Conservation (phyloP, 2,113 vertebrate species). For the Cebus imitator region DNA sequence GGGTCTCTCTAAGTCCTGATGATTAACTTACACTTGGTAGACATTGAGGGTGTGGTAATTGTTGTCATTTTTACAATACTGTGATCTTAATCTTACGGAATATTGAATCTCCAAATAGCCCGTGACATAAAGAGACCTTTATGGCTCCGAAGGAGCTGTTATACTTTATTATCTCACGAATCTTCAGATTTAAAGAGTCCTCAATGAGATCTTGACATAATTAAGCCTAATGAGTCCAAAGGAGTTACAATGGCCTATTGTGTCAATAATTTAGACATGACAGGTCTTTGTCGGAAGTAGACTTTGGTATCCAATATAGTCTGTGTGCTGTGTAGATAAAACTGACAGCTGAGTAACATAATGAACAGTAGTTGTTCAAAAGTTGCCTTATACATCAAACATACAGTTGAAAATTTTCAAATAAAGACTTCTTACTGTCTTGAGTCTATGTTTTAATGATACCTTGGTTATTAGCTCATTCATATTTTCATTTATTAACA, state of each 20-base stretch:
- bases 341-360: neutral
- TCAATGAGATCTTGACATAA: constrained; percentile 80
- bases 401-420: neutral
- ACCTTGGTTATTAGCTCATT: neutral
- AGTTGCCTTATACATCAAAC: neutral
- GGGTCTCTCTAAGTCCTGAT: constrained; percentile 33
- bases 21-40: constrained; percentile 38
- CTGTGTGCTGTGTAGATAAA: neutral
- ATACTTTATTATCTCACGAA: constrained; percentile 83
- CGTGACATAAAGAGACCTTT: constrained; percentile 82
- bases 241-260: constrained; percentile 78
- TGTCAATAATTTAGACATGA: constrained; percentile 83
- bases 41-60: constrained; percentile 69
- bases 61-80: constrained; percentile 75
- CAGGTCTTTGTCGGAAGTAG: constrained; percentile 64
- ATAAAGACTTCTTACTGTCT: neutral
- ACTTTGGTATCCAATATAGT: constrained; percentile 53
- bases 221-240: constrained; percentile 82
- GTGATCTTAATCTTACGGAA: constrained; percentile 75
- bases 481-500: neutral
- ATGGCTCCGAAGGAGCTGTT: constrained; percentile 80
- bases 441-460: neutral
- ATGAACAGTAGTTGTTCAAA: neutral
- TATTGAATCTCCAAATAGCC: constrained; percentile 84
- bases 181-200: constrained; percentile 83